Evolutionary conservation across 2,888 invertebrate genomes (phyloP), one percentile per base, ranked within the genome.

Genomic region (Drosophila mimetica): DNA sequence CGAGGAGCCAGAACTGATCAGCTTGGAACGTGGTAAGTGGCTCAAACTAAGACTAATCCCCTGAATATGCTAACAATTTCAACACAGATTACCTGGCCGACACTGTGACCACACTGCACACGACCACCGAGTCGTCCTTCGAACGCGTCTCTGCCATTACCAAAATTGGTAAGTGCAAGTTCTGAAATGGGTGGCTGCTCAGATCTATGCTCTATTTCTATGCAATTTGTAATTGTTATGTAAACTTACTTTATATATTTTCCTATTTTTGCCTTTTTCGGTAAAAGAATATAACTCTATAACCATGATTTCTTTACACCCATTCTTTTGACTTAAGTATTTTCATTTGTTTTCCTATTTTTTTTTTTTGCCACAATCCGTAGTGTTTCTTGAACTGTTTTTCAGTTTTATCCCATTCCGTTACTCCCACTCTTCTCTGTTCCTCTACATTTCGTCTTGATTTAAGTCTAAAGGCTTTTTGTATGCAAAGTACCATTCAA

Each of bases 81-180:
- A 54, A 20, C 13, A 42, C 42, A 90, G 90, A 84, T 79, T 82
- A 83, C 71, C 74, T 90, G 28, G 70, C 76, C 53, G 90, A 90
- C 73, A 89, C 85, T 59, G 77, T 90, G 50, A 89, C 77, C 52
- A 90, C 90, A 18, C 67, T 90, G 57, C 90, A 90, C 52, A 79
- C 79, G 64, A 90, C 90, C 52, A 86, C 88, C 50, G 90, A 90
- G 76, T 89, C 90, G 51, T 84, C 76, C 32, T 86, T 90, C 64
- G 90, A 90, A 70, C 89, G 90, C 28, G 86, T 88, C 44, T 77
- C 90, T 77, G 86, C 85, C 77, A 89, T 88, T 85, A 85, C 90
- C 44, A 89, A 78, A 70, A 76, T 89, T 78, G 90, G 90, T 90
- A 84, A 90, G 90, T 89, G 60, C 41, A 2, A 47, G 18, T 44